A percentile compares a stretch with the other conserved stretches of the same genome.
Conservation (phyloP, 2,888 invertebrate genomes). For the Amblyjoppa fuscipennis region DNA sequence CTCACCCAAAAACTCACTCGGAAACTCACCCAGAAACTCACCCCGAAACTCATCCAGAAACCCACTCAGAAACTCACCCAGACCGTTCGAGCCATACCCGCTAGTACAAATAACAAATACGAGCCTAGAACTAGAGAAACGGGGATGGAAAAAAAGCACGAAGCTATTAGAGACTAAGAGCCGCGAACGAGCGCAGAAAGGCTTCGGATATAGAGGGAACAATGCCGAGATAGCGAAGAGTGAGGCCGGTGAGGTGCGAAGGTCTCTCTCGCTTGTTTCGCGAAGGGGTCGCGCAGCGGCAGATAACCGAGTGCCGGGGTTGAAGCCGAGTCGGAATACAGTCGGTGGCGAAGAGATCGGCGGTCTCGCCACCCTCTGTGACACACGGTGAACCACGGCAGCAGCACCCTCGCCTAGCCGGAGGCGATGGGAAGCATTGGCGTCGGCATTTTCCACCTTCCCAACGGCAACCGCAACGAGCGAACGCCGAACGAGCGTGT, state of each 20-base stretch:
- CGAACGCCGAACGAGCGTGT: not conserved
- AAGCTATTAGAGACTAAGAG: conserved; percentile 47
- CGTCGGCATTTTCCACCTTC: conserved; percentile 72
- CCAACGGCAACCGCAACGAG: not conserved
- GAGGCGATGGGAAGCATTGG: conserved; percentile 72
- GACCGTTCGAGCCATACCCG: too few relatives aligned
- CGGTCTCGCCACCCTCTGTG: conserved; percentile 57
- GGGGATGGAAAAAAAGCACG: conserved; percentile 14
- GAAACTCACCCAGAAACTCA: too few relatives aligned
- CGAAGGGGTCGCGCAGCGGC: conserved; percentile 60
- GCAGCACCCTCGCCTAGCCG: conserved; percentile 69
- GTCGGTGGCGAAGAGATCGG: conserved; percentile 60
- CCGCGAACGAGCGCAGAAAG: conserved; percentile 32
- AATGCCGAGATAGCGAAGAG: conserved; percentile 53
- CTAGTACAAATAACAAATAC: not conserved
- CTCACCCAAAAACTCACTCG: too few relatives aligned
- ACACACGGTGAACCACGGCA: conserved; percentile 48
- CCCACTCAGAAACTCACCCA: too few relatives aligned
- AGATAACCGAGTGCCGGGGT: conserved; percentile 57
- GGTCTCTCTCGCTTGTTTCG: conserved; percentile 49
- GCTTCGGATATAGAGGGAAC: conserved; percentile 49
- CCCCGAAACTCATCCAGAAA: too few relatives aligned
- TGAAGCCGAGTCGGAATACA: conserved; percentile 22
- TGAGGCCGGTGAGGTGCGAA: conserved; percentile 37
- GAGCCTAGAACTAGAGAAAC: conserved; percentile 1